These are phyloP conservation scores for Nycticryphes semicollaris DNA, from an alignment of 2,113 vertebrate genomes.

Conservation along the genomic window DNA sequence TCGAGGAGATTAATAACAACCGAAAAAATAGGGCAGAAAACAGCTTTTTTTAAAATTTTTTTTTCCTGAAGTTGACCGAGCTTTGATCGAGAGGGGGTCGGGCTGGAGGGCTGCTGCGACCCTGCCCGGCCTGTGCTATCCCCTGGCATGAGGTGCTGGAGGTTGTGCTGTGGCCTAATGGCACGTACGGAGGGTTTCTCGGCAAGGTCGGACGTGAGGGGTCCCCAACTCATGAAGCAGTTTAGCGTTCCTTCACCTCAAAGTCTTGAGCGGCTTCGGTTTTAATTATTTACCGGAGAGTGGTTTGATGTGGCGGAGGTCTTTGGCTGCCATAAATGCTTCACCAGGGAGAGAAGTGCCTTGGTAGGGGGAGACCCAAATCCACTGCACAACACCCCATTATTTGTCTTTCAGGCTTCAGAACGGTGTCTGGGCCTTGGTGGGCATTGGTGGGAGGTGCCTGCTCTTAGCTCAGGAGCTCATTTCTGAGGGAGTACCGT, in stretches of 20 bases:
- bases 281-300: background rate
- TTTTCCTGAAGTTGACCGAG: background rate
- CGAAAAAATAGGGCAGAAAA: too few relatives aligned
- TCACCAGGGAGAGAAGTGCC: background rate
- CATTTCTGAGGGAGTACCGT: background rate
- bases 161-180: background rate
- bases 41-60: background rate
- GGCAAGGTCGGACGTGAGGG: rapidly evolving
- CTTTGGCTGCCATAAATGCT: background rate
- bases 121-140: background rate
- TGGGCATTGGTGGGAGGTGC: rapidly evolving
- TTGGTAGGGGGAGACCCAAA: background rate
- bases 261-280: background rate
- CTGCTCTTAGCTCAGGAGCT: background rate
- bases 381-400: rapidly evolving
- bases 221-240: background rate
- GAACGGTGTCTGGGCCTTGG: rapidly evolving
- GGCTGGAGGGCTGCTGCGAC: background rate
- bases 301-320: background rate
- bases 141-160: too few relatives aligned
- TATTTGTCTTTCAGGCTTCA: background rate
- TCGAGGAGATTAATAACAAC: too few relatives aligned
- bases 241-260: background rate
- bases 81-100: background rate
- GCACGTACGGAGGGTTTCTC: rapidly evolving